Evolutionary conservation across 2,113 vertebrate genomes (phyloP).

Genomic region (Eurypyga helias): DNA sequence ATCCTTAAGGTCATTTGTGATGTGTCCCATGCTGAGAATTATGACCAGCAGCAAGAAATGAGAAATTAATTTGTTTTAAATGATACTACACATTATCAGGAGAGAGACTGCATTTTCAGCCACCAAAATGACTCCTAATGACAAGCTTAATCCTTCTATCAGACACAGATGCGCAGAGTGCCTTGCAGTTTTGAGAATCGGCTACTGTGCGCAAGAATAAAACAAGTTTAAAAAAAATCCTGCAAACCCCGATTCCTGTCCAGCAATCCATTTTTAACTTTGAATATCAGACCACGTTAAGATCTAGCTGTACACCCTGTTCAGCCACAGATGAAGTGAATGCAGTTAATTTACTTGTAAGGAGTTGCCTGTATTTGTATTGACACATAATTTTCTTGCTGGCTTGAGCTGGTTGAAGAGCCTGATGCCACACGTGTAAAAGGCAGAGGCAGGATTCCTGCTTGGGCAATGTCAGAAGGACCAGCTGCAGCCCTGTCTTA

Average conservation of each 20-base stretch:
- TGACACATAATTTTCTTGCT: rapidly evolving
- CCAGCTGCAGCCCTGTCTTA: background rate
- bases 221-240: background rate
- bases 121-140: constrained; percentile 67
- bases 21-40: constrained; percentile 74
- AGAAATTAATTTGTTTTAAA: constrained; percentile 83
- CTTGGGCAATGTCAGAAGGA: background rate
- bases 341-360: background rate
- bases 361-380: background rate
- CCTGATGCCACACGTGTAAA: background rate
- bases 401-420: background rate
- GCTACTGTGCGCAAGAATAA: background rate
- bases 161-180: background rate
- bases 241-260: background rate
- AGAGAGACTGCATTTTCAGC: constrained; percentile 51
- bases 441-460: background rate
- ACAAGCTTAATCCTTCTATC: constrained; percentile 54
- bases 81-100: constrained; percentile 70
- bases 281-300: rapidly evolving
- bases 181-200: background rate
- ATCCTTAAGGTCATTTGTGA: constrained; percentile 73
- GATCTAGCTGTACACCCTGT: rapidly evolving
- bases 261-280: too few relatives aligned
- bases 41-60: constrained; percentile 76
- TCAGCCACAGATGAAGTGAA: background rate